Percentiles rank a stretch among this genome's conserved stretches.
These are phyloP conservation scores for Octonoba sinensis DNA, from an alignment of 2,888 invertebrate genomes.

Conservation along the genomic window DNA sequence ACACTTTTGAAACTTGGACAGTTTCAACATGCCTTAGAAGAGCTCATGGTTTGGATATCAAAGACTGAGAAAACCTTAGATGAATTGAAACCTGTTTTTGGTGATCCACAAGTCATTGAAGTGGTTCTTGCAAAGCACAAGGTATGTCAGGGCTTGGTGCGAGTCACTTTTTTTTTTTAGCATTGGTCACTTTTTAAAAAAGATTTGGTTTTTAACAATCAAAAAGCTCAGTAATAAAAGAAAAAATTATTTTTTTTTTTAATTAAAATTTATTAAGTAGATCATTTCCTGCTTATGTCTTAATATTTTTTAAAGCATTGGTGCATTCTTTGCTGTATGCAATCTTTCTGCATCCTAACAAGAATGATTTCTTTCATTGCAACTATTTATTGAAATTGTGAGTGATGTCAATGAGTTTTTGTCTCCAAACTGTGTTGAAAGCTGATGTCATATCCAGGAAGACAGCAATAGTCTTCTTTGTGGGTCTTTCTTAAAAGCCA, in stretches of 20 bases:
- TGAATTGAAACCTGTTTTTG: conserved; percentile 88
- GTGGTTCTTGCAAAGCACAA: conserved; percentile 96
- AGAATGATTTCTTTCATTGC: too few relatives aligned
- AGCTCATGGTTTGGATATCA: conserved; percentile 93
- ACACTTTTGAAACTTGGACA: conserved; percentile 94
- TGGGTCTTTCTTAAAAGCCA: too few relatives aligned
- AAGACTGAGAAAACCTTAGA: conserved; percentile 88
- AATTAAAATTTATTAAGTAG: background rate
- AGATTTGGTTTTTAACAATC: background rate
- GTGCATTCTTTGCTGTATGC: too few relatives aligned
- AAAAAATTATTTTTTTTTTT: background rate
- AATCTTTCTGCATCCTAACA: too few relatives aligned
- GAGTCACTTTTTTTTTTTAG: background rate
- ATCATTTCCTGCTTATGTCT: too few relatives aligned
- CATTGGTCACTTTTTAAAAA: background rate
- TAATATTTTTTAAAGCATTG: too few relatives aligned
- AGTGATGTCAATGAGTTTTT: too few relatives aligned
- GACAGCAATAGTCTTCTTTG: too few relatives aligned
- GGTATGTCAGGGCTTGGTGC: too few relatives aligned
- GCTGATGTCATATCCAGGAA: too few relatives aligned
- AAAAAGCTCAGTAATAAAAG: background rate
- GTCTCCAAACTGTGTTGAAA: too few relatives aligned
- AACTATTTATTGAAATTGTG: too few relatives aligned
- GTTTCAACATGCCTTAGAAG: conserved; percentile 95
- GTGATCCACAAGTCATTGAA: conserved; percentile 94